Base-by-base conservation (phyloP, 2,888 invertebrate species). In the Agrilus mali region DNA sequence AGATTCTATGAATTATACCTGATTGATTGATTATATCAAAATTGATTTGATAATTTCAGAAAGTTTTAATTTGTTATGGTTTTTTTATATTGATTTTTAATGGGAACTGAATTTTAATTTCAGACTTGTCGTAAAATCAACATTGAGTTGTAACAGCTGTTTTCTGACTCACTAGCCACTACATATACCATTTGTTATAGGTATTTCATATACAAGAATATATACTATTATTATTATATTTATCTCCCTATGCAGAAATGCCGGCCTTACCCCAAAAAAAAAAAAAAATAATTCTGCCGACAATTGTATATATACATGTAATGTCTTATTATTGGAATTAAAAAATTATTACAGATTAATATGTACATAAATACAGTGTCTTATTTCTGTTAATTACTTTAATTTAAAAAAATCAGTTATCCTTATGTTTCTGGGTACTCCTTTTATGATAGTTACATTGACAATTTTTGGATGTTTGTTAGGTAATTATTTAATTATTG, bases 61-160 rank as follows among this genome's bases (percentile, higher is more conserved):
- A 37, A 13, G 7, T 3, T 7, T 20, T 10, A 37, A 16, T 13
- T 32, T 33, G 14, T 33, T 2, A 33, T n/a, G 17, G 31, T 17
- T 40, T 48, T 37, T 40, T 37, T 34, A 1, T 37, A 37, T 40
- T 20, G 20, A 40, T 43, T 40, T 38, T 53, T 47, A 45, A 34
- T 64, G 63, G 37, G 59, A 66, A 65, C 65, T 63, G 60, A 65
- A 60, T 66, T 65, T 52, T 65, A 65, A 27, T 27, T 27, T 27
- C 27, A 65, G 56, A 53, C 49, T 50, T 33, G 33, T 40, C 43
- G 37, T 35, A 32, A 31, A 32, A 34, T 40, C 38, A 41, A 40
- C 38, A 15, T 20, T 38, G n/a, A 42, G 33, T 39, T 33, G 34
- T 45, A 46, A 38, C 44, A 36, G 46, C 42, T 44, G 33, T 40